Base-by-base conservation (phyloP, 2,888 invertebrate genomes). In the Augochlorella aurata region DNA sequence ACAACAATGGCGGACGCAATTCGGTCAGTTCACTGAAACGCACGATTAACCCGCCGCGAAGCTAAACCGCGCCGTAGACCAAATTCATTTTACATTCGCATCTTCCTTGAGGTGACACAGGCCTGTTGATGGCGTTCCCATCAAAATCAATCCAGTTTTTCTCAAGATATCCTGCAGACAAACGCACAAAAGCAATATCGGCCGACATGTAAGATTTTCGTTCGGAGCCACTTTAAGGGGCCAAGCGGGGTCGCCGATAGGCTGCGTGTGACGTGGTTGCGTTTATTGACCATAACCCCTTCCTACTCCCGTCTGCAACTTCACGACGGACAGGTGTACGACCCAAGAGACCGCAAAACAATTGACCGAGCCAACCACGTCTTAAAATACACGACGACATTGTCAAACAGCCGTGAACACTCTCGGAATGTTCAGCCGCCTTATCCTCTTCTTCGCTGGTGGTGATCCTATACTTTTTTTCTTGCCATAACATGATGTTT, bases 201-300 rank as follows among this genome's bases (percentile, higher is more conserved):
- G 89, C 88, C 89, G 90, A 91, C 91, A 92, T 89, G 91, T 92
- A 92, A 92, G 92, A 93, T 92, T 92, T 92, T 92, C 90, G 88
- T 90, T 88, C 88, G 87, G 89, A 89, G 90, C 89, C 89, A 91
- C 91, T 92, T 91, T 90, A 92, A 92, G 92, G 92, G 91, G 91
- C 91, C 90, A 90, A 91, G 91, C 90, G 90, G 90, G 91, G 90
- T 92, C 91, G 90, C 90, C 92, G 92, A 92, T 92, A 93, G 93
- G 92, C 91, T 90, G 91, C 91, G 92, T 90, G 92, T 92, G 92
- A 93, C 92, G 93, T 92, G 90, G 92, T 92, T 90, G 92, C 92
- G 92, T 92, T 93, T 93, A 93, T 93, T 93, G 93, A 93, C 93
- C 93, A 93, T 93, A 93, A 93, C 93, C 93, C 93, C 93, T 93